Conservation (phyloP, 2,113 vertebrate species). For the Terrapene triunguis region DNA sequence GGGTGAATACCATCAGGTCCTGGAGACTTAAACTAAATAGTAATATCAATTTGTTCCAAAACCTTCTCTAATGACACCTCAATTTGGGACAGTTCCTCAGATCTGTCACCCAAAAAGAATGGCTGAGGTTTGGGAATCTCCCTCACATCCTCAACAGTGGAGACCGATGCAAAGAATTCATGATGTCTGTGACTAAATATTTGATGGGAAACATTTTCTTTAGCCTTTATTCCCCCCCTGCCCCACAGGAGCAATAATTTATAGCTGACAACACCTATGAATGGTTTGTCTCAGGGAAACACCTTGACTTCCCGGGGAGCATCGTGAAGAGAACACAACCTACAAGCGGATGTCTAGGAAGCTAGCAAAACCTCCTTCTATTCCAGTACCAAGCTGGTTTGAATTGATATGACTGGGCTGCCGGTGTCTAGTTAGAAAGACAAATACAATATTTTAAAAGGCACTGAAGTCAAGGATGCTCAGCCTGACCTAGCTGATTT, state of each 20-base stretch:
- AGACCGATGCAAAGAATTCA: no score
- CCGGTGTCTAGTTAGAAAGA: neutral
- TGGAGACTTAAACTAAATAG: no score
- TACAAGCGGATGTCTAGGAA: neutral
- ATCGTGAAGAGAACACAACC: neutral
- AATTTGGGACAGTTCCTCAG: no score
- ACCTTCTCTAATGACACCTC: no score
- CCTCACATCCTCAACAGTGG: no score
- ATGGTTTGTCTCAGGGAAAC: neutral
- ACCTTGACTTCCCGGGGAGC: neutral
- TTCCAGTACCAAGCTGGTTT: accelerated
- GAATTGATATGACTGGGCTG: neutral
- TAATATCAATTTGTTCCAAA: no score
- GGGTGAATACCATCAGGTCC: no score
- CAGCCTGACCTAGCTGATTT: neutral
- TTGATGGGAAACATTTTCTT: neutral
- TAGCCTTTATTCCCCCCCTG: neutral
- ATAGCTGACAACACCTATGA: neutral
- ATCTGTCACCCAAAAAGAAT: no score
- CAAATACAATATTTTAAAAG: neutral
- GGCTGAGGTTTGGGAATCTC: no score
- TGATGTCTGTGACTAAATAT: neutral
- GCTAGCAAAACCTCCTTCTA: accelerated
- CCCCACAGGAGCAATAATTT: neutral
- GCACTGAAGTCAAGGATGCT: neutral